Percentiles rank a stretch among this genome's conserved stretches.
Conservation (phyloP, 1,140 invertebrate species). For the Caerostris extrusa region DNA sequence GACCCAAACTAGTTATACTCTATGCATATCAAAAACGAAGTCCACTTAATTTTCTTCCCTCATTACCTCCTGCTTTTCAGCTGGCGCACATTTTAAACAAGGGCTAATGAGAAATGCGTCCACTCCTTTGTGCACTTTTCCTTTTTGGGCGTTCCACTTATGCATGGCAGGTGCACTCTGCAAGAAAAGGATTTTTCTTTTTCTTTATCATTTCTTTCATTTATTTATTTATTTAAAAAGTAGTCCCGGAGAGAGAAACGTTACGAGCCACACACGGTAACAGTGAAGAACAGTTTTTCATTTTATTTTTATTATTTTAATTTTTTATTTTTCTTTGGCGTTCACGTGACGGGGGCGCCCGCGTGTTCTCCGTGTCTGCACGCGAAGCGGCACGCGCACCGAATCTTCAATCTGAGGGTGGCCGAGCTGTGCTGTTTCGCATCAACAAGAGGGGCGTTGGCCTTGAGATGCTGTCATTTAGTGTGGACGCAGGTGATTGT, state of each 20-base stretch:
- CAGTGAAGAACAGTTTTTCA: not conserved
- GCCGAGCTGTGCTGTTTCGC: not conserved
- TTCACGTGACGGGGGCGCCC: not conserved
- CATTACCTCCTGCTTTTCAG: not conserved
- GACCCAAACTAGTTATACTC: too few relatives aligned
- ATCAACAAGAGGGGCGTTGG: slow-evolving; percentile 63
- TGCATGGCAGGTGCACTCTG: not conserved
- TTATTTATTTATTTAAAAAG: not conserved
- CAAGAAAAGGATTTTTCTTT: not conserved
- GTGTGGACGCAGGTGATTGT: not conserved
- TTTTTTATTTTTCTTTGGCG: not conserved
- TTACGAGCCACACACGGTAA: not conserved
- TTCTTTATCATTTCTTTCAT: not conserved
- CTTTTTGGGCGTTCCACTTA: slow-evolving; percentile 14
- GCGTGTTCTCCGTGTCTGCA: slow-evolving; percentile 36
- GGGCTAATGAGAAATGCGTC: not conserved
- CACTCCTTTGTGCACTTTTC: not conserved
- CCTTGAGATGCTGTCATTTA: slow-evolving; percentile 41
- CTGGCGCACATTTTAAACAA: not conserved
- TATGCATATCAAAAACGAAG: not conserved
- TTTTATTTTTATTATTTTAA: too few relatives aligned
- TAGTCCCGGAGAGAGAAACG: not conserved
- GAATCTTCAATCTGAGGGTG: slow-evolving; percentile 35
- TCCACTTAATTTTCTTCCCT: not conserved
- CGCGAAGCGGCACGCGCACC: slow-evolving; percentile 36